phyloP scores from a whole-genome alignment of 2,888 invertebrate genomes.

The Aelia acuminata region DNA sequence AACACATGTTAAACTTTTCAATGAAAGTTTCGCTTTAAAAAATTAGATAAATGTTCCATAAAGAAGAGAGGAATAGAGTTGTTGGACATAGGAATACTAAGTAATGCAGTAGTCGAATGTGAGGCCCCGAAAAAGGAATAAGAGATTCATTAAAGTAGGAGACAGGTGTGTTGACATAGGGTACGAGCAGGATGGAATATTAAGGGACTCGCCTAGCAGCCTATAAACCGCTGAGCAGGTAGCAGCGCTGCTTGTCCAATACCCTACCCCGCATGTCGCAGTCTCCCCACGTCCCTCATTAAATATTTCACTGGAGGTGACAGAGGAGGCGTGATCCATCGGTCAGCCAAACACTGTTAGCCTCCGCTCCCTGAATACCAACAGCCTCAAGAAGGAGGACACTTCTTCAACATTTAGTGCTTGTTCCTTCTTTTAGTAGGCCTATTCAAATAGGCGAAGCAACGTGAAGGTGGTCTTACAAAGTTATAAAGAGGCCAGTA shows the following conservation, averaged over 20 bases:
- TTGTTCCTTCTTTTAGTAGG: not conserved
- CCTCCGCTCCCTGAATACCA: not conserved
- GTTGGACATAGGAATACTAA: no score
- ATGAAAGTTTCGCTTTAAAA: no score
- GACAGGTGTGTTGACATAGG: not conserved
- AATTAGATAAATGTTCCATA: no score
- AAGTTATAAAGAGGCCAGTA: no score
- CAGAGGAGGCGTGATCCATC: conserved; percentile 5
- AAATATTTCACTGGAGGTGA: conserved; percentile 44
- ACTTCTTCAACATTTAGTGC: conserved; percentile 16
- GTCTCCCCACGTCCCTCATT: conserved; percentile 38
- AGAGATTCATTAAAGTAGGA: not conserved
- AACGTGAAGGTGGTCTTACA: no score
- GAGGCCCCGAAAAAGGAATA: not conserved
- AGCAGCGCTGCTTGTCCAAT: not conserved
- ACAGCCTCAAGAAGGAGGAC: not conserved
- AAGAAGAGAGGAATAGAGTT: no score
- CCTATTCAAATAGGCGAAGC: no score
- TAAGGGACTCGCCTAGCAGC: not conserved
- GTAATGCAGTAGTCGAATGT: no score
- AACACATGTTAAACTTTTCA: no score
- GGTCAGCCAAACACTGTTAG: conserved; percentile 35
- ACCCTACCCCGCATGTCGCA: not conserved
- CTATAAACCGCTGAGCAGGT: conserved; percentile 27
- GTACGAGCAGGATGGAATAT: not conserved